Percentiles rank a stretch among this genome's conserved stretches.
phyloP scores from a whole-genome alignment of 2,113 vertebrate species.

The Larimichthys polyactis region DNA sequence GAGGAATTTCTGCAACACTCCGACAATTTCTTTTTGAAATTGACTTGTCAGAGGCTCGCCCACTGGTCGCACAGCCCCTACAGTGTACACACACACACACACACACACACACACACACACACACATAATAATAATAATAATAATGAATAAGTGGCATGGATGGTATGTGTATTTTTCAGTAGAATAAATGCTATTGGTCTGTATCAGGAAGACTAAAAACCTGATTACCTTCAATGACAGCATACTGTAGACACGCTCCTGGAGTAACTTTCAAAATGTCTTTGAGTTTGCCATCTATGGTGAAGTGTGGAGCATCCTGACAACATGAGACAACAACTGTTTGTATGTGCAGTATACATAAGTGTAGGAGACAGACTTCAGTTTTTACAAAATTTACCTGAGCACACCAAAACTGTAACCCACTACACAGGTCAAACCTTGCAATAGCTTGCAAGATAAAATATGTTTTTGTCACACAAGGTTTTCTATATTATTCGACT shows the following conservation, averaged over 20 bases:
- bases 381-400: background rate
- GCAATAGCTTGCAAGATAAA: background rate
- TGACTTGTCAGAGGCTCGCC: slow-evolving; percentile 84
- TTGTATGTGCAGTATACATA: background rate
- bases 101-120: background rate
- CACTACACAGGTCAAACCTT: background rate
- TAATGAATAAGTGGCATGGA: background rate
- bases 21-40: slow-evolving; percentile 85
- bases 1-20: slow-evolving; percentile 89
- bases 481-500: no score
- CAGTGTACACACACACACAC: background rate
- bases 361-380: background rate
- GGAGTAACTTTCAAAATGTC: slow-evolving; percentile 82
- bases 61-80: slow-evolving; percentile 87
- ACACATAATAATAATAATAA: background rate
- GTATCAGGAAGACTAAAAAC: slow-evolving; percentile 9
- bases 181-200: background rate
- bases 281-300: slow-evolving; percentile 81
- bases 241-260: slow-evolving; percentile 87
- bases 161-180: background rate
- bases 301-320: slow-evolving; percentile 88
- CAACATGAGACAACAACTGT: slow-evolving; percentile 34
- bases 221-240: slow-evolving; percentile 88
- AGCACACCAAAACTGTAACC: background rate
- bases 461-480: background rate